Evolutionary conservation across 2,888 invertebrate species (phyloP), one percentile per base, ranked within the genome.

Genomic region (Dimorphilus gyrociliatus): DNA sequence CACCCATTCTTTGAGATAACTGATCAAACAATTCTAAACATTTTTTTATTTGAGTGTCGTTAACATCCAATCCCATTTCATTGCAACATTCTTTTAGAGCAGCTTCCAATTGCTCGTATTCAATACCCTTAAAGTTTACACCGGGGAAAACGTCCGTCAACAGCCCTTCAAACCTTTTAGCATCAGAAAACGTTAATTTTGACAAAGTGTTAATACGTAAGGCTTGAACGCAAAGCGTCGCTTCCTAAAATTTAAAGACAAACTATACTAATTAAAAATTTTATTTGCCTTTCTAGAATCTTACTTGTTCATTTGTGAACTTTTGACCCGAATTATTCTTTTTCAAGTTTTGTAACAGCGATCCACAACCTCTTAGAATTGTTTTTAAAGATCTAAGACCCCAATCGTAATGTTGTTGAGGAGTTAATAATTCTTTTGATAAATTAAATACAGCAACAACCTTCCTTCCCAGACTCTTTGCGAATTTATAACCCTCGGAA

Each of bases 351-450:
- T 68, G 70, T 33, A 81, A 62, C 33, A 73, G 69, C 39, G 69
- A 70, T 28, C 81, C 76, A 46, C 66, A 65, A 3, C 68, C 65
- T 36, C 76, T 73, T 10, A 97, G 71, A 3, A 90, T 80, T 1
- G 90, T 90, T 65, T 90, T 88, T 38, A 97, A 68, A 3, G 94
- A 88, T 35, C 97, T 72, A 34, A 97, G 67, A 2, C 97, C 94
- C 94, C 94, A 97, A 64, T 97, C 97, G 64, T 97, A 97, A 63
- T 97, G 97, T 27, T 85, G 81, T 55, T 92, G 86, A 15, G 73
- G 74, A 21, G 85, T 82, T 30, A 97, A 64, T 40, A 92, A 68
- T 54, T 81, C 78, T 40, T 74, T 76, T 16, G 85, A 76, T 33
- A 88, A 69, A 37, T 75, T 74, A 54, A 90, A 88, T 0, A 86